phyloP scores from a whole-genome alignment of 2,797 vertebrate genomes.

The Lemur catta region DNA sequence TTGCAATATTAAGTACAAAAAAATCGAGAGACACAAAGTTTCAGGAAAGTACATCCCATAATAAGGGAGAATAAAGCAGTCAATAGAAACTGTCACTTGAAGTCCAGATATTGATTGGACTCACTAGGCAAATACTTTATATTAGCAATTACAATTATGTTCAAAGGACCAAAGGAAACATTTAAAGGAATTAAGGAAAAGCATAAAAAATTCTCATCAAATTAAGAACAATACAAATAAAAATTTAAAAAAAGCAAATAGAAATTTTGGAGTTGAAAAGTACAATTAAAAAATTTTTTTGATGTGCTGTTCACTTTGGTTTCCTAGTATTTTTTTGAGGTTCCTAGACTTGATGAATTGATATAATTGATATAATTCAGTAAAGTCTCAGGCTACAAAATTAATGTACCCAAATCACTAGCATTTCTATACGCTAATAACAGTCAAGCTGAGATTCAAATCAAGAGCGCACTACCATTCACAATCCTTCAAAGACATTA shows the following conservation, averaged over 20 bases:
- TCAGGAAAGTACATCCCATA: background rate
- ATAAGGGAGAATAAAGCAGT: background rate
- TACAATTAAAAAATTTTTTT: background rate
- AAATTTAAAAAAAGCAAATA: background rate
- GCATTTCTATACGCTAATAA: no score
- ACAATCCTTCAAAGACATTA: no score
- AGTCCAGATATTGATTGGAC: background rate
- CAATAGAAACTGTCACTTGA: background rate
- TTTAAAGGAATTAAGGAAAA: background rate
- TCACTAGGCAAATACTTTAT: background rate
- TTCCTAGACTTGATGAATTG: no score
- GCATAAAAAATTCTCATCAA: background rate
- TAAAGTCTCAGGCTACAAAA: no score
- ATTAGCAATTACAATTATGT: background rate
- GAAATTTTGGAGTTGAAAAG: background rate
- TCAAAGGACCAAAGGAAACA: background rate
- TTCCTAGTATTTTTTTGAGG: no score
- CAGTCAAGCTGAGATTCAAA: no score
- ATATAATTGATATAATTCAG: no score
- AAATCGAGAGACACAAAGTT: background rate
- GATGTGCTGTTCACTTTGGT: no score
- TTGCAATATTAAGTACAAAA: background rate
- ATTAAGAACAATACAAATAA: background rate
- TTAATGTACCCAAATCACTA: no score
- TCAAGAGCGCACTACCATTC: no score